Base-by-base conservation (phyloP, 2,113 vertebrate genomes). In the Semnornis frantzii region DNA sequence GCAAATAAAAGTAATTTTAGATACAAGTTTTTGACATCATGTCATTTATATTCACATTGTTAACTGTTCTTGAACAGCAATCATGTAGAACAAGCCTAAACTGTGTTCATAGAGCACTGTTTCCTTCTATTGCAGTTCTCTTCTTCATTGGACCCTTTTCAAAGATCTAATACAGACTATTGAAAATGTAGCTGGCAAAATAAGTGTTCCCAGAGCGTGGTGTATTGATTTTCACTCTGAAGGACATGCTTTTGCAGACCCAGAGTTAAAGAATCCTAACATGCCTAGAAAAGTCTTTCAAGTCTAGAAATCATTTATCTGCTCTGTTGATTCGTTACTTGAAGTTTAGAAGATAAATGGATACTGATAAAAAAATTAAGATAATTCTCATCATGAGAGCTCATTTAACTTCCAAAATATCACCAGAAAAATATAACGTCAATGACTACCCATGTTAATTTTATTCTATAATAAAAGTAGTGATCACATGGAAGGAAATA, bases 21-120 rank as follows among this genome's bases (percentile, higher is more conserved):
- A 55, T 19, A 14, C 18, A 1, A 24, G 15, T 63, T 89, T 87
- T 60, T n/a, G 33, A 37, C 28, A 37, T 50, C 4, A 10, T 6
- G 34, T 30, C 2, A 34, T 3, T 63, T 73, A 18, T 13, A 71
- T 9, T 77, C 52, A 81, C 23, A n/a, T 15, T 12, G 8, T 76
- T 52, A 66, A 28, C 42, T 71, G 34, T 30, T 83, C 24, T 58
- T 46, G n/a, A 68, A 39, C 14, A 64, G 23, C 48, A 66, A 2
- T 62, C 46, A 44, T 5, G 31, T 28, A 46, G 17, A 77, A 12
- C 8, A 34, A 73, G 34, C 19, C 10, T n/a, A 37, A 70, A 33
- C 13, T 2, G 10, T 4, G 8, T n/a, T 85, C 15, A 17, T 7
- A 55, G 30, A n/a, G 23, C 20, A 39, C 0, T 0, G 4, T 39